Percentiles rank a stretch among this genome's conserved stretches.
Evolutionary conservation across 2,888 invertebrate species (phyloP).

Genomic region (Dolomedes plantarius): DNA sequence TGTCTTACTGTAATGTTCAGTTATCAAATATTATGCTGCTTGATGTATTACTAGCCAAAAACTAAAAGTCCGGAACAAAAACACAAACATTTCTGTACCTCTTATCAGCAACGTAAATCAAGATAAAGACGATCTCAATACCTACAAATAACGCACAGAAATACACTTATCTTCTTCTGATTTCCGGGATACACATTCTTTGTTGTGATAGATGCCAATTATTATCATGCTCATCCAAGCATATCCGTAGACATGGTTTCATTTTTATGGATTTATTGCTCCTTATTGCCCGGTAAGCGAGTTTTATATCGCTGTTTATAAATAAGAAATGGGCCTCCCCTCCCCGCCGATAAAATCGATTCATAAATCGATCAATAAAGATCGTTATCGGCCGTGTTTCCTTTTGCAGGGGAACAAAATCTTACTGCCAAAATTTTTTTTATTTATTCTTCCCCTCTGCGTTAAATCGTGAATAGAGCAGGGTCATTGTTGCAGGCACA

Average conservation of each 20-base stretch:
- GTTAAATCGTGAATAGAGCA: background rate
- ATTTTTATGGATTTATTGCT: slow-evolving; percentile 50
- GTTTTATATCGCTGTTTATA: slow-evolving; percentile 9
- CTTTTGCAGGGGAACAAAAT: background rate
- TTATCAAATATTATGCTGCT: too few relatives aligned
- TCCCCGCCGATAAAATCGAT: background rate
- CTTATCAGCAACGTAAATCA: slow-evolving; percentile 59
- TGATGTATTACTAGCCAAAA: too few relatives aligned
- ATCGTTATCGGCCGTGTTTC: background rate
- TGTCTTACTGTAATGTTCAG: too few relatives aligned
- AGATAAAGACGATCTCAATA: slow-evolving; percentile 43
- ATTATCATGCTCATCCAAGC: slow-evolving; percentile 54
- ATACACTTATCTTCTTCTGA: slow-evolving; percentile 23
- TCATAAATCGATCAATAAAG: slow-evolving; percentile 44
- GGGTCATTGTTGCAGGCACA: background rate
- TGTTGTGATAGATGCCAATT: slow-evolving; percentile 67
- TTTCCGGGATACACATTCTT: slow-evolving; percentile 59
- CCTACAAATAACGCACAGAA: slow-evolving; percentile 45
- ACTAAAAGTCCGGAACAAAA: background rate
- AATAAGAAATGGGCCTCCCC: background rate
- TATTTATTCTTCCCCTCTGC: too few relatives aligned
- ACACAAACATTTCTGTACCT: background rate
- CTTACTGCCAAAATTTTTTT: too few relatives aligned
- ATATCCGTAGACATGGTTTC: slow-evolving; percentile 61
- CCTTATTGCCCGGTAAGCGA: background rate